A percentile compares a stretch with the other conserved stretches of the same genome.
Conservation (phyloP, 2,113 vertebrate species). For the Atractosteus spatula region DNA sequence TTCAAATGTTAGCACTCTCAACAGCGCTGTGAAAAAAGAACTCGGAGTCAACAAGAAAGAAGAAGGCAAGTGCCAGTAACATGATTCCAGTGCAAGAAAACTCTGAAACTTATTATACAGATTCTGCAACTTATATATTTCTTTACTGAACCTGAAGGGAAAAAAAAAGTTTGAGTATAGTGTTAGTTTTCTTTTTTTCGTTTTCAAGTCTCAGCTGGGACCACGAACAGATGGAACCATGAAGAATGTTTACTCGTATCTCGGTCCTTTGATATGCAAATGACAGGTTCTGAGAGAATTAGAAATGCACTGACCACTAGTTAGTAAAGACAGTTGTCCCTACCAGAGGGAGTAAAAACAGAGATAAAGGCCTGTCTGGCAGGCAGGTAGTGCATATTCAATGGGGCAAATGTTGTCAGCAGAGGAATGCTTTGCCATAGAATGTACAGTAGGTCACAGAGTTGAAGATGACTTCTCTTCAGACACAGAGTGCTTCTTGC, state of each 20-base stretch:
- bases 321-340: conserved; percentile 36
- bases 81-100: no score
- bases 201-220: conserved; percentile 36
- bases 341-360: conserved; percentile 33
- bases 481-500: no score
- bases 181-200: conserved; percentile 12
- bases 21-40: no score
- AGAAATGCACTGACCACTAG: conserved; percentile 64
- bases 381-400: conserved; percentile 40
- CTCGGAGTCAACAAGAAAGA: no score
- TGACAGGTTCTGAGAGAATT: conserved; percentile 71
- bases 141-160: conserved; percentile 13
- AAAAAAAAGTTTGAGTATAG: conserved; percentile 17
- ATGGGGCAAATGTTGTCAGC: conserved; percentile 19
- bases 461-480: no score
- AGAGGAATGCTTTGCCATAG: no score
- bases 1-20: no score
- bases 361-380: conserved; percentile 38
- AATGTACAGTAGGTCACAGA: no score
- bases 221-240: conserved; percentile 65
- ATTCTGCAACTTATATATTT: no score
- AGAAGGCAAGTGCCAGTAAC: conserved; percentile 5
- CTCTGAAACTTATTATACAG: no score
- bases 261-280: conserved; percentile 80
- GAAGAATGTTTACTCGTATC: conserved; percentile 65